Conservation (phyloP, 64 coral and sea anemone species). For the Stichodactyla mertensii region DNA sequence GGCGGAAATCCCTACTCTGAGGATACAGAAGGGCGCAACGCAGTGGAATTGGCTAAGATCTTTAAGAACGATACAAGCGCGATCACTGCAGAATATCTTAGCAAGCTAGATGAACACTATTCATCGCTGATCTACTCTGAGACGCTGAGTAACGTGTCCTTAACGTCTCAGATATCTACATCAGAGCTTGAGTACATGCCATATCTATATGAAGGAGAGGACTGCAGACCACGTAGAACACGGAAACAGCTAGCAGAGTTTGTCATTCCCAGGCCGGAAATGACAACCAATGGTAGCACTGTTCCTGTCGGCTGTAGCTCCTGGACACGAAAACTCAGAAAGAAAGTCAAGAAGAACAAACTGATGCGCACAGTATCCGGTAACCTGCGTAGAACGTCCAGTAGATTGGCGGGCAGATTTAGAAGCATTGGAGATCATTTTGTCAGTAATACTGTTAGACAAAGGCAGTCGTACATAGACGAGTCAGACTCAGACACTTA, state of each 20-base stretch:
- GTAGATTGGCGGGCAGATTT: constrained; percentile 18
- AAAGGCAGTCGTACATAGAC: background rate
- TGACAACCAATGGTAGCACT: background rate
- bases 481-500: background rate
- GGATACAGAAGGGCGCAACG: constrained; percentile 54
- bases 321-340: background rate
- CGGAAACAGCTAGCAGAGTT: background rate
- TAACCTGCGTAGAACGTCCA: constrained; percentile 35
- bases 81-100: constrained; percentile 55
- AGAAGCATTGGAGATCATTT: constrained; percentile 6
- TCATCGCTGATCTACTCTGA: constrained; percentile 39
- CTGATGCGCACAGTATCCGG: constrained; percentile 12
- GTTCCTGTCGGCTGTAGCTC: constrained; percentile 2
- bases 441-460: background rate
- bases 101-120: constrained; percentile 64
- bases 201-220: constrained; percentile 36
- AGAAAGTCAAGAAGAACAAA: constrained; percentile 2
- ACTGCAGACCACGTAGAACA: background rate
- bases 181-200: constrained; percentile 52
- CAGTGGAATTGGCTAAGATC: constrained; percentile 47
- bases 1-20: constrained; percentile 59
- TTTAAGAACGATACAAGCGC: constrained; percentile 69
- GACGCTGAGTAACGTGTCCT: constrained; percentile 4
- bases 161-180: constrained; percentile 24
- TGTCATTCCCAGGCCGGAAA: background rate